These are phyloP conservation scores for Marasmarcha lunaedactyla DNA, from an alignment of 2,888 invertebrate species.

Conservation along the genomic window DNA sequence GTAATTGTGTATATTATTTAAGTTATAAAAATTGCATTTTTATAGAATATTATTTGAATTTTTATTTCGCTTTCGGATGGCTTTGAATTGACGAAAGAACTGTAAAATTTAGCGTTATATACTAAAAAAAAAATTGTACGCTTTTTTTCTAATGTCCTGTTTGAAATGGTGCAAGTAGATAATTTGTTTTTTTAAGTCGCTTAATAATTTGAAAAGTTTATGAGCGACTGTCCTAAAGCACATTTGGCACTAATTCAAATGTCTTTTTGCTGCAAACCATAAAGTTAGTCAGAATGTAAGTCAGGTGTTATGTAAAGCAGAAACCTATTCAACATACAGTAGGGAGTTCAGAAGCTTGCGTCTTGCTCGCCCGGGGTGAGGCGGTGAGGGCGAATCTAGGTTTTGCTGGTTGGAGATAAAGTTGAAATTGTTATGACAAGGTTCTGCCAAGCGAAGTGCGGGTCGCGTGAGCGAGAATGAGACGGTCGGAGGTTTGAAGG, in stretches of 20 bases:
- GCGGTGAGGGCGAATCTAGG: constrained; percentile 19
- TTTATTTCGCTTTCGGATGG: too few species aligned
- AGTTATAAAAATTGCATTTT: too few species aligned
- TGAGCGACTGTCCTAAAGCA: too few species aligned
- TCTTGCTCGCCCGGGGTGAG: constrained; percentile 24
- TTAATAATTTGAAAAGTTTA: too few species aligned
- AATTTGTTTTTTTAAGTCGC: constrained; percentile 7
- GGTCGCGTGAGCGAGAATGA: constrained; percentile 40
- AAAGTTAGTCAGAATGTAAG: constrained; percentile 18
- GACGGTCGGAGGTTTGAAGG: constrained; percentile 52
- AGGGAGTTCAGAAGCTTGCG: constrained; percentile 32
- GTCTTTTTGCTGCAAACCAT: constrained; percentile 16
- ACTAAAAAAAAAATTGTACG: too few species aligned
- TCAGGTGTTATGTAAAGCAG: constrained; percentile 32
- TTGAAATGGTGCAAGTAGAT: too few species aligned
- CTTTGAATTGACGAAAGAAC: too few species aligned
- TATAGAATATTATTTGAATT: too few species aligned
- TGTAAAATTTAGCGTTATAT: too few species aligned
- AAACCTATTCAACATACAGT: constrained; percentile 15
- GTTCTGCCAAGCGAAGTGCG: not conserved
- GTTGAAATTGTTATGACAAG: not conserved
- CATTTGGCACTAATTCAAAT: constrained; percentile 2
- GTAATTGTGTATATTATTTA: too few species aligned
- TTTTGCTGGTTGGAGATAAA: constrained; percentile 13
- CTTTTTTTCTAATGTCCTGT: too few species aligned